Base-by-base conservation (phyloP, 2,888 invertebrate genomes). In the Xestia c-nigrum region DNA sequence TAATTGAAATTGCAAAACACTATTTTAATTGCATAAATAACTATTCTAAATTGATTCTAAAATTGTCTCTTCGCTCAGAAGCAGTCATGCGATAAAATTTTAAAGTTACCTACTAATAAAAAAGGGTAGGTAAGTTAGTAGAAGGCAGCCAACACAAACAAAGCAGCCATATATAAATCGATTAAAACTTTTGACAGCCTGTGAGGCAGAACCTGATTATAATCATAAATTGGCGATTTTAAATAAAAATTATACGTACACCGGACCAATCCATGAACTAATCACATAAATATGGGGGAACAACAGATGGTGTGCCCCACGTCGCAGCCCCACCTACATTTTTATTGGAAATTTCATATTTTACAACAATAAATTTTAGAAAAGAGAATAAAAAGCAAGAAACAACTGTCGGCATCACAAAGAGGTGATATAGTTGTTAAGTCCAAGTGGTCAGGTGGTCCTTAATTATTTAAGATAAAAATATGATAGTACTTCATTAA, bases 401-500 rank as follows among this genome's bases (percentile, higher is more conserved):
- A 71, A 88, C 81, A 75, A 81, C 87, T 87, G 95, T 92, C 95
- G 95, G 95, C 94, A 84, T 90, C 86, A 94, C 94, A 95, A 95
- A 95, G 95, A 79, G 65, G 88, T 85, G 92, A 93, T 94, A 93
- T 92, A 95, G 94, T 93, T 94, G 93, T 95, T 92, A 93, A 92
- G 89, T 89, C 90, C 88, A 84, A 85, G 84, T 88, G 88, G 90
- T 91, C 88, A 93, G 95, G 95, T 95, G 94, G 95, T 94, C 94
- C 91, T 93, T 95, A 95, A 96, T 95, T 95, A 94, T 94, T 93
- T 92, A 89, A 93, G 92, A 94, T 94, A 93, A 94, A 95, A 93
- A 93, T 94, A 94, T 93, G 93, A 94, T 94, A 94, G 94, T 93
- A 93, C 93, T 95, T 95, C 94, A 95, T 95, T 95, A 95, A 88